A percentile compares a stretch with the other conserved stretches of the same genome.
Evolutionary conservation across 2,113 vertebrate species (phyloP).

Genomic region (Ctenodactylus gundi): DNA sequence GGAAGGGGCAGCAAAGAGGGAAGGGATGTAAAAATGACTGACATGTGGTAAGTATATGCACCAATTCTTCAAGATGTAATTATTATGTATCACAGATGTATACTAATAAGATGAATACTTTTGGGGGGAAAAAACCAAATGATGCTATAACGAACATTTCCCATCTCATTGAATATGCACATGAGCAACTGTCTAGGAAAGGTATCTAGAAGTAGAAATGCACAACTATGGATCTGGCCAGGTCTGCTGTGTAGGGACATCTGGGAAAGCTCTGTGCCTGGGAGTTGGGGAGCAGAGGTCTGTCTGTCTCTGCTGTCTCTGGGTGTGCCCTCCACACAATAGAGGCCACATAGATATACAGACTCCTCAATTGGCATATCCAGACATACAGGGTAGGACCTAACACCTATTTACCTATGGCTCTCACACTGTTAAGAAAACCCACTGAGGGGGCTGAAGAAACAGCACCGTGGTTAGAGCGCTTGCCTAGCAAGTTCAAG

Average conservation of each 20-base stretch:
- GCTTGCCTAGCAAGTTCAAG: too few species aligned
- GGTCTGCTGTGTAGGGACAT: not conserved
- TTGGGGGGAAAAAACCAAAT: too few species aligned
- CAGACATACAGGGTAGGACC: not conserved
- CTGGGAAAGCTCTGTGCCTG: not conserved
- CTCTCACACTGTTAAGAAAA: not conserved
- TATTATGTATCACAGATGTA: too few species aligned
- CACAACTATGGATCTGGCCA: not conserved
- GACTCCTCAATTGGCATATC: not conserved
- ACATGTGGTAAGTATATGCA: too few species aligned
- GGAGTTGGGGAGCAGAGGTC: not conserved
- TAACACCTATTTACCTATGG: not conserved
- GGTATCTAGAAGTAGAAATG: not conserved
- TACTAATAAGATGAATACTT: too few species aligned
- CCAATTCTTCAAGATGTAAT: too few species aligned
- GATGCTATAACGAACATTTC: not conserved
- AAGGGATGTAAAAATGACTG: too few species aligned
- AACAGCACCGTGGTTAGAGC: too few species aligned
- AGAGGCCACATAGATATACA: not conserved
- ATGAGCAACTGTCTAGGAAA: not conserved
- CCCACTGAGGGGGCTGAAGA: too few species aligned
- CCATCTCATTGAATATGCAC: not conserved
- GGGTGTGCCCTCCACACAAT: not conserved
- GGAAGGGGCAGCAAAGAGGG: too few species aligned
- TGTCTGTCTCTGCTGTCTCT: not conserved